phyloP scores from a whole-genome alignment of 2,797 vertebrate species.

The Ciconia nigra region DNA sequence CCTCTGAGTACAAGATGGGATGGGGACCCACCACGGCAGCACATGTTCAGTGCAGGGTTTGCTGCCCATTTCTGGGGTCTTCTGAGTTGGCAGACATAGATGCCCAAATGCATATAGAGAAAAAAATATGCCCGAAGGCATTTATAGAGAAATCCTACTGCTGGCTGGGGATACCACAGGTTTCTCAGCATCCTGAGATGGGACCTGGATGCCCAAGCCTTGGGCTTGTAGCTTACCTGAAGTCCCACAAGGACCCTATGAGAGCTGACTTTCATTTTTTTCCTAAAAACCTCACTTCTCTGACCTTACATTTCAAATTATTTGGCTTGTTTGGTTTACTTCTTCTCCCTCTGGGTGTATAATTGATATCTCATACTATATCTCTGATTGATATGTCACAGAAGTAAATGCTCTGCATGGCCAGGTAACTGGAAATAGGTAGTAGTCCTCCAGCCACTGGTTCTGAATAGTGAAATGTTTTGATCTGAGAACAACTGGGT shows the following conservation, averaged over 20 bases:
- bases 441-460: neutral
- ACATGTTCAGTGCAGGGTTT: neutral
- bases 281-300: neutral
- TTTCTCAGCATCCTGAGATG: neutral
- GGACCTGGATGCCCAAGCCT: neutral
- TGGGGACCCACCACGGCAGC: neutral
- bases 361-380: neutral
- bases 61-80: neutral
- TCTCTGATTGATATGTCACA: neutral
- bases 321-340: fast-evolving
- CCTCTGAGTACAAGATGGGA: neutral
- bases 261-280: neutral
- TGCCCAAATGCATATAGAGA: fast-evolving
- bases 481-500: neutral
- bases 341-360: neutral
- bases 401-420: neutral
- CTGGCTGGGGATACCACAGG: neutral
- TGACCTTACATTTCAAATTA: neutral
- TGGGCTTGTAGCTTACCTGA: neutral
- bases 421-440: neutral
- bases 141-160: neutral
- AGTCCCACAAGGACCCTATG: neutral
- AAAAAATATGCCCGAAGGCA: neutral
- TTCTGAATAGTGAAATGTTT: neutral
- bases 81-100: neutral